Evolutionary conservation across 1,140 invertebrate species (phyloP), one percentile per base, ranked within the genome.

Genomic region (Bombus soroeensis): DNA sequence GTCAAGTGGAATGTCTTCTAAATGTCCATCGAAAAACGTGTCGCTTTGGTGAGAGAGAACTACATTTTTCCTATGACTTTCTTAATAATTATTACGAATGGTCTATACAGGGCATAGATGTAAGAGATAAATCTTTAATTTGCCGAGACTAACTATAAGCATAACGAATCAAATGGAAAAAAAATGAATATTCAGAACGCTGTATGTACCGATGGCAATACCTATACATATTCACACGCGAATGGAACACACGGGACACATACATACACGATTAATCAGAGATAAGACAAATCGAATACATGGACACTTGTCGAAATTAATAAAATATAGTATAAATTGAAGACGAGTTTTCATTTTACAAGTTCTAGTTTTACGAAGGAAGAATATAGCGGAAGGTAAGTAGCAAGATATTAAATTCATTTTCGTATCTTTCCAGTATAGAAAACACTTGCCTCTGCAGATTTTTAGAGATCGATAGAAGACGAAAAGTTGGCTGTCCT

Each of bases 41-140:
- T 84, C 86, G 80, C 47, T 80, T 76, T 66, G 74, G 28, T 75
- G 83, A 72, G 76, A 77, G 59, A 89, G 84, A 76, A 80, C 85
- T 91, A 85, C 83, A 86, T 92, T 93, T 89, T 93, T 93, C 91
- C 88, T 92, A 93, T 93, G 87, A 87, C 93, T 93, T 94, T 94
- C 92, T 94, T 93, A 92, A 93, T 94, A 88, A 91, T 90, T 92
- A 92, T 90, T 90, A 92, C 87, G 85, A 93, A 94, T 94, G 94
- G 94, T 94, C 93, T 95, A 95, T 95, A 95, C 94, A 95, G 94
- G 94, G 94, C 94, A 95, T 95, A 95, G 94, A 77, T 91, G 68
- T 95, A 95, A 95, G 94, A 71, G 68, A 90, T 78, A 78, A 74
- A 91, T 83, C 75, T 92, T 93, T 92, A 74, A 90, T 94, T 94